A percentile compares a stretch with the other conserved stretches of the same genome.
Conservation (phyloP, 2,797 vertebrate species). For the Gouania willdenowi region DNA sequence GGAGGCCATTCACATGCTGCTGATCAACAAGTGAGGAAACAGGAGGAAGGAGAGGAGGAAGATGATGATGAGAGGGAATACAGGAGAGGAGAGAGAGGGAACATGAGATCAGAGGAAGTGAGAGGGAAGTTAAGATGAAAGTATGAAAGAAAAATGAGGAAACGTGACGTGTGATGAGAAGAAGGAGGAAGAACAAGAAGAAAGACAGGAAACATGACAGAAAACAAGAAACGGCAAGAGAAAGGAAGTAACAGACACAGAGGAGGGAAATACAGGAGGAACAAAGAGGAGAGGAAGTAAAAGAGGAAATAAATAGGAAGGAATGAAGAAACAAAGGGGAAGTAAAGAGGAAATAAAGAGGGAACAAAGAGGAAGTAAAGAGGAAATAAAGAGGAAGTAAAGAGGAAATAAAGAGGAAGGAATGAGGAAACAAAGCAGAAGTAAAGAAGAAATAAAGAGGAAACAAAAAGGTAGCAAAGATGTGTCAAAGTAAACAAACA, state of each 20-base stretch:
- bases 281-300: not conserved
- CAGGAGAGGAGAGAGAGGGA: too few relatives aligned
- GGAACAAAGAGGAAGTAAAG: not conserved
- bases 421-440: not conserved
- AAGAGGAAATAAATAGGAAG: not conserved
- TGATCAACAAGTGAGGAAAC: not conserved
- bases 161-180: too few relatives aligned
- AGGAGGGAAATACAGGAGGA: not conserved
- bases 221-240: too few relatives aligned
- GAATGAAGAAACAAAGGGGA: not conserved
- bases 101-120: too few relatives aligned
- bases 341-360: not conserved
- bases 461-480: too few relatives aligned
- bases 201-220: too few relatives aligned
- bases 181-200: too few relatives aligned
- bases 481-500: not conserved
- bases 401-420: not conserved
- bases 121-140: too few relatives aligned
- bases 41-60: too few relatives aligned
- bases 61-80: too few relatives aligned
- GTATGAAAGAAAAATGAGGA: too few relatives aligned
- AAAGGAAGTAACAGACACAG: not conserved
- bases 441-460: not conserved
- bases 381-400: not conserved
- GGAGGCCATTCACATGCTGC: constrained; percentile 33